A percentile compares a stretch with the other conserved stretches of the same genome.
Conservation (phyloP, 30 jellyfish, hydroid and myxozoan species). For the Aurelia aurita complex sp. Pacific region DNA sequence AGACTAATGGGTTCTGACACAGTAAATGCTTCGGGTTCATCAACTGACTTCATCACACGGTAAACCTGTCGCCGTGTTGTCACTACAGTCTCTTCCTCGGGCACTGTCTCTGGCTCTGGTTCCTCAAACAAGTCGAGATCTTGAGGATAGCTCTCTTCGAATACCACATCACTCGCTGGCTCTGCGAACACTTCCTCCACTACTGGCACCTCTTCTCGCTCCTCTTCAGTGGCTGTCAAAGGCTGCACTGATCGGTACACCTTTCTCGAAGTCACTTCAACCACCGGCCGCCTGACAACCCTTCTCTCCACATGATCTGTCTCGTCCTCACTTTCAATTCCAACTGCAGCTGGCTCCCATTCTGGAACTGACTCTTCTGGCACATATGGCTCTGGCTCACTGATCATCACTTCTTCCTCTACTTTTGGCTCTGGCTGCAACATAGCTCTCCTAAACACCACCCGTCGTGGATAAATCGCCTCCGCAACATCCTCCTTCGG, state of each 20-base stretch:
- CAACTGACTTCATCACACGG: background rate
- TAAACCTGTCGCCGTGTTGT: conserved; percentile 39
- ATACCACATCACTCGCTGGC: conserved; percentile 29
- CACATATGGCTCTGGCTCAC: conserved; percentile 35
- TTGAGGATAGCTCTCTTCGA: conserved; percentile 22
- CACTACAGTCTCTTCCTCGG: conserved; percentile 1
- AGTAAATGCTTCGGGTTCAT: background rate
- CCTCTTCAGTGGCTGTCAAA: conserved; percentile 2
- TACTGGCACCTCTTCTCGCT: conserved; percentile 14
- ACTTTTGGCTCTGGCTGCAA: conserved; percentile 42
- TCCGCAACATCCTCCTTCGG: conserved; percentile 41
- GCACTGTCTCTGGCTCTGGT: conserved; percentile 38
- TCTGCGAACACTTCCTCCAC: conserved; percentile 30
- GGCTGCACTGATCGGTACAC: conserved; percentile 53
- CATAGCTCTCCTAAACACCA: conserved; percentile 49
- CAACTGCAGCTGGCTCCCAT: background rate
- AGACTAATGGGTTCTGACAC: background rate
- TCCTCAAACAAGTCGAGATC: conserved; percentile 17
- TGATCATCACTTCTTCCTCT: conserved; percentile 20
- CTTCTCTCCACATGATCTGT: conserved; percentile 35
- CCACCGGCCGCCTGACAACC: conserved; percentile 46
- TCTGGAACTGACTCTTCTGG: conserved; percentile 41
- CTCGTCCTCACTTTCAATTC: conserved; percentile 13
- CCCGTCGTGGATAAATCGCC: conserved; percentile 48
- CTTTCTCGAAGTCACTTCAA: conserved; percentile 30